Evolutionary conservation across 2,113 vertebrate species (phyloP).

Genomic region (Sapayoa aenigma): DNA sequence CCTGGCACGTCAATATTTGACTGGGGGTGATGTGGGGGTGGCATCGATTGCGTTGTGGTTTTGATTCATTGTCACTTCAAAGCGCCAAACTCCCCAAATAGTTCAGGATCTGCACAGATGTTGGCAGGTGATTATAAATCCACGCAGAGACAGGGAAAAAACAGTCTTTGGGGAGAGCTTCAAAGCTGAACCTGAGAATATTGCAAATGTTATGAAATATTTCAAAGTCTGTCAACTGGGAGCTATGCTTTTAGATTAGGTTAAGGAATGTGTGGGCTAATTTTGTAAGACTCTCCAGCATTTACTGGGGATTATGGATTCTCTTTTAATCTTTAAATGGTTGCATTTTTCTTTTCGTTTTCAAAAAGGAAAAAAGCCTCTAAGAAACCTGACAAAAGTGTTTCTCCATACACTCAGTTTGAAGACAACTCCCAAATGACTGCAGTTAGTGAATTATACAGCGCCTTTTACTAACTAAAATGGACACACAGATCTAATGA

Average conservation of each 20-base stretch:
- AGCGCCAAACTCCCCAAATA: background rate
- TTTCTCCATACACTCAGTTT: background rate
- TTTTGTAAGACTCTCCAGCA: background rate
- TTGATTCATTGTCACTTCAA: constrained; percentile 36
- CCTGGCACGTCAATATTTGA: background rate
- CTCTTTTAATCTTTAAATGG: constrained; percentile 5
- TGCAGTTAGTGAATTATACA: background rate
- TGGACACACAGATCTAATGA: background rate
- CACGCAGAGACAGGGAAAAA: background rate
- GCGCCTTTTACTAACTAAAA: background rate
- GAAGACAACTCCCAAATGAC: background rate
- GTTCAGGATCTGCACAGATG: background rate
- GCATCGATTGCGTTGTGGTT: background rate
- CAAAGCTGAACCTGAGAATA: constrained; percentile 2
- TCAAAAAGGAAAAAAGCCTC: background rate
- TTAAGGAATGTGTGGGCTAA: background rate
- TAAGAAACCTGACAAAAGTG: background rate
- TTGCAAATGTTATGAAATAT: background rate
- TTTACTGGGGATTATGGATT: background rate
- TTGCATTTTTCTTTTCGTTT: background rate
- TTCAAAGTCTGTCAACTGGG: background rate
- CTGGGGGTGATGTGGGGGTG: background rate
- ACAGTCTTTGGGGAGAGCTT: constrained; percentile 21
- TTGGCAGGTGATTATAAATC: constrained; percentile 52
- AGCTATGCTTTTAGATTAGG: background rate